Evolutionary conservation across 2,888 invertebrate genomes (phyloP), one percentile per base, ranked within the genome.

Genomic region (Ashinkailepas kermadecensis): DNA sequence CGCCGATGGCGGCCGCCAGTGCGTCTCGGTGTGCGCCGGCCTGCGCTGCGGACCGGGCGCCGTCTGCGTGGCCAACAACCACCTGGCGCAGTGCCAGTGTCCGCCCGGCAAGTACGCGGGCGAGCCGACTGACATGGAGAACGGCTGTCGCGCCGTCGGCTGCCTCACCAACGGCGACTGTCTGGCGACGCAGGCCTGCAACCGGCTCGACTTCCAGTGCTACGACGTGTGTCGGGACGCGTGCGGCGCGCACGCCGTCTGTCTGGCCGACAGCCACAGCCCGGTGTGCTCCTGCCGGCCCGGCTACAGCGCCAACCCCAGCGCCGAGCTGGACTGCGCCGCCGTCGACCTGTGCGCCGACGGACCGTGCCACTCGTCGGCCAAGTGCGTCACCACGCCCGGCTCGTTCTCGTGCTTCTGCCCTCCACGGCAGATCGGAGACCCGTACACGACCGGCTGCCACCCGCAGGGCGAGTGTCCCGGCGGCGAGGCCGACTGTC

Each of bases 21-120:
- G 96, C 86, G 88, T 91, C 84, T 90, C 94, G 1, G 94, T 94
- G 74, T 96, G 96, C 86, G 92, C 93, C 84, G 90, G 90, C 74
- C 88, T 93, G 0, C 89, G 90, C 80, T 96, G 96, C 87, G 96
- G 96, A 0, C 94, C 95, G 0, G 92, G 93, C 84, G 95, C 96
- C 12, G 90, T 96, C 25, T 96, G 96, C 86, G 91, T 95, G 13
- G 94, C 94, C 4, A 95, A 95, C 86, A 96, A 96, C 86, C 96
- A 96, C 87, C 93, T 93, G 21, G 93, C 95, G 0, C 93, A 94
- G 87, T 96, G 96, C 86, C 94, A 95, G 85, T 96, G 96, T 86
- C 95, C 95, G 25, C 92, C 93, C 12, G 96, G 96, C 25, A 91
- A 93, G 0, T 96, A 92, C 86, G 92, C 94, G 15, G 96, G 96